A percentile compares a stretch with the other conserved stretches of the same genome.
These are phyloP conservation scores for Caerostris extrusa DNA, from an alignment of 1,140 invertebrate species.

Conservation along the genomic window DNA sequence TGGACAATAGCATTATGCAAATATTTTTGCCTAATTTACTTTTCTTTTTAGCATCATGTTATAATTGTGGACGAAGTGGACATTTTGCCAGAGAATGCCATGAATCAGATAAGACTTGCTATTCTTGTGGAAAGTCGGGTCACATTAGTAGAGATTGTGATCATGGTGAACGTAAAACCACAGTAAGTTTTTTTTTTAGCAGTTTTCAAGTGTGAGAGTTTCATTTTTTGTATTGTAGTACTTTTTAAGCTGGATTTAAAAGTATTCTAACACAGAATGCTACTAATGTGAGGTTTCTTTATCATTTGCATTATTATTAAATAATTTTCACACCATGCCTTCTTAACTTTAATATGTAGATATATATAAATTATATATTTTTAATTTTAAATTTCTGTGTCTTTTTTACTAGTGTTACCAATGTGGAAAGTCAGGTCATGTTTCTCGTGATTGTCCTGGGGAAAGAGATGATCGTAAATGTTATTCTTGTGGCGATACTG, in stretches of 20 bases:
- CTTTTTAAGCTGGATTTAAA: too few species aligned
- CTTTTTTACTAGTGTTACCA: conserved; percentile 71
- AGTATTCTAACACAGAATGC: too few species aligned
- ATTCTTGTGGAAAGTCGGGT: conserved; percentile 92
- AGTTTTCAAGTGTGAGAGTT: too few species aligned
- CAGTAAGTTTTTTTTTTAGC: conserved; percentile 33
- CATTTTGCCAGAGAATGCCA: conserved; percentile 78
- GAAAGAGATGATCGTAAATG: conserved; percentile 77
- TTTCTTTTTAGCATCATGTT: conserved; percentile 82
- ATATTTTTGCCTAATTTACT: not conserved
- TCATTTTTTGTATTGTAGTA: too few species aligned
- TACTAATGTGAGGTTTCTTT: too few species aligned
- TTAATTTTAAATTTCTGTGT: too few species aligned
- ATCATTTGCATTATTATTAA: too few species aligned
- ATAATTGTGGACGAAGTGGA: conserved; percentile 78
- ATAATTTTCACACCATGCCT: too few species aligned
- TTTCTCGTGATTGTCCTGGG: conserved; percentile 83
- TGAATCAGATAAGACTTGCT: conserved; percentile 88
- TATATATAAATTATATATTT: too few species aligned
- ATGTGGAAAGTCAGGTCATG: conserved; percentile 83
- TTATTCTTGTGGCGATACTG: conserved; percentile 77
- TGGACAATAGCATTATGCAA: not conserved
- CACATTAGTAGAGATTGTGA: conserved; percentile 93
- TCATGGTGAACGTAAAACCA: conserved; percentile 51
- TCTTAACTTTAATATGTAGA: too few species aligned